phyloP scores from a whole-genome alignment of 2,888 invertebrate genomes.

The Nebria brevicollis region DNA sequence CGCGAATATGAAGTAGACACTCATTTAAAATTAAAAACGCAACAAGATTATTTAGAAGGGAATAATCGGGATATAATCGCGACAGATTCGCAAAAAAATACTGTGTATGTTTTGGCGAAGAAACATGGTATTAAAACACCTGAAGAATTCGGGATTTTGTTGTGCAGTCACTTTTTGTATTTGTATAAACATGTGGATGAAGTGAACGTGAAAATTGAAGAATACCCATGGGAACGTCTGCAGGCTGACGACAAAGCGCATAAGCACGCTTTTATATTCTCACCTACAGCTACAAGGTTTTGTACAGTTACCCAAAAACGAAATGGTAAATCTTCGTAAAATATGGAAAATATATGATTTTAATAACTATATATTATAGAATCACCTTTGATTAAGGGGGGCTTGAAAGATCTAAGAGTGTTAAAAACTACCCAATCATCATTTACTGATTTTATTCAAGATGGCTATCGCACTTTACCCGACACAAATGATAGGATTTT shows the following conservation, averaged over 20 bases:
- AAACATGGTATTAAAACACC: constrained; percentile 80
- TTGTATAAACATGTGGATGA: constrained; percentile 80
- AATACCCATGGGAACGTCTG: constrained; percentile 82
- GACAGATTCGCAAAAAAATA: constrained; percentile 86
- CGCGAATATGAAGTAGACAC: constrained; percentile 81
- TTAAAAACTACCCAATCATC: constrained; percentile 85
- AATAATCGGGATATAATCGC: constrained; percentile 84
- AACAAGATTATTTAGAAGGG: constrained; percentile 76
- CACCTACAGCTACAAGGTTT: constrained; percentile 74
- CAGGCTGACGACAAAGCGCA: constrained; percentile 67
- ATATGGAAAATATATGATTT: constrained; percentile 3
- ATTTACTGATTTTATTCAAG: constrained; percentile 81
- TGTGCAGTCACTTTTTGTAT: constrained; percentile 78
- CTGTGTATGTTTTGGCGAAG: constrained; percentile 81
- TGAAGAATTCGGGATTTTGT: constrained; percentile 79
- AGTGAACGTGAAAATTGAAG: constrained; percentile 75
- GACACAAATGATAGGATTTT: constrained; percentile 81
- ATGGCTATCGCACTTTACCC: constrained; percentile 79
- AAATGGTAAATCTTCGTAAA: constrained; percentile 67
- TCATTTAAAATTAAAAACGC: constrained; percentile 74
- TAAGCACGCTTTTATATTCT: constrained; percentile 81
- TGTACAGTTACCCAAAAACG: constrained; percentile 75
- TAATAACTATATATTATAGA: constrained; percentile 58
- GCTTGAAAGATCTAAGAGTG: constrained; percentile 76
- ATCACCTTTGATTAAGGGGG: constrained; percentile 71